Evolutionary conservation across 2,797 vertebrate genomes (phyloP).

Genomic region (Sebastes glaucus): DNA sequence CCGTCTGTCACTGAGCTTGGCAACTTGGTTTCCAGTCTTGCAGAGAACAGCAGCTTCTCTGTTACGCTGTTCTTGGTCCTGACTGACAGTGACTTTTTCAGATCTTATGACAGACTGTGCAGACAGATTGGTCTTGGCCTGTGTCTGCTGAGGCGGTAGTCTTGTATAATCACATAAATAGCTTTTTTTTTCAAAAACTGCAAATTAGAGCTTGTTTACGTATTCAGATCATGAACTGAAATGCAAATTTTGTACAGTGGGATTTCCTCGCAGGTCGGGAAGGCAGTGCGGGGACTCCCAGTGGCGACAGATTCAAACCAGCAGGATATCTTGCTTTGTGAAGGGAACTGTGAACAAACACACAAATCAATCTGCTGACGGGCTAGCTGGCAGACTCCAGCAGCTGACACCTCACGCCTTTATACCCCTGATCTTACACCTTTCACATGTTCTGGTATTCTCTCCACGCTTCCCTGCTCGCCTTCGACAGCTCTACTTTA

Average conservation of each 20-base stretch:
- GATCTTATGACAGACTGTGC: neutral
- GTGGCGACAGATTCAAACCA: conserved; percentile 25
- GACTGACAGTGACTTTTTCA: neutral
- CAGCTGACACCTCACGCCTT: neutral
- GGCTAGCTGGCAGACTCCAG: conserved; percentile 6
- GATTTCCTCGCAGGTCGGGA: conserved; percentile 5
- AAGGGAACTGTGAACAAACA: conserved; percentile 36
- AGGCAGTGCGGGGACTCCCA: conserved; percentile 23
- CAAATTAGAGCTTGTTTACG: neutral
- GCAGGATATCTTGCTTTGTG: conserved; percentile 11
- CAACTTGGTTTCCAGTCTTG: neutral
- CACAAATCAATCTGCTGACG: conserved; percentile 23
- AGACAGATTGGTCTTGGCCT: neutral
- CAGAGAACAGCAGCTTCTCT: neutral
- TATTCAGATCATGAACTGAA: conserved; percentile 1
- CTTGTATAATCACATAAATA: neutral
- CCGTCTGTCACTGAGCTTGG: neutral
- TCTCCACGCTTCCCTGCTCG: neutral
- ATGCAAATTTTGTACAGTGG: neutral
- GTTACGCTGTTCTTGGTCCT: neutral
- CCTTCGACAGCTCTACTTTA: neutral
- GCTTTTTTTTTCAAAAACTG: neutral
- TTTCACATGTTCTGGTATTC: neutral
- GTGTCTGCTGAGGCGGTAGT: neutral
- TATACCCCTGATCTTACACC: neutral